Conservation (phyloP, 2,797 vertebrate genomes). For the Gila robusta region DNA sequence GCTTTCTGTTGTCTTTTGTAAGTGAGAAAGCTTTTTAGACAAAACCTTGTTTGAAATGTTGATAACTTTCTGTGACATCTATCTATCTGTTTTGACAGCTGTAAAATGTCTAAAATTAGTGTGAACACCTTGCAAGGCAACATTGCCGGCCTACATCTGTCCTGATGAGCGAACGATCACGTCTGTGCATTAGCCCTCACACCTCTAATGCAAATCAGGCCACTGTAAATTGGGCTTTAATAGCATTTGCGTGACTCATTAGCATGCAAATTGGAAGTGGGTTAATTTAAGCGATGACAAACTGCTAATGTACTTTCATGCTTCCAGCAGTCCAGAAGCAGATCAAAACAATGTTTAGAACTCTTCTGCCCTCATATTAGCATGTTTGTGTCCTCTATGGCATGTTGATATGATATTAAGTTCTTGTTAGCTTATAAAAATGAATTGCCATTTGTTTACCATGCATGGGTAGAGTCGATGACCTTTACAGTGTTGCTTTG, state of each 20-base stretch:
- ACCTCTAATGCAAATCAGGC: constrained; percentile 40
- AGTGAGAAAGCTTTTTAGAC: background rate
- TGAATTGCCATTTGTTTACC: background rate
- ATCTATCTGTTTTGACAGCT: no score
- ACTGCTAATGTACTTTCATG: constrained; percentile 35
- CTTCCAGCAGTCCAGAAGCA: constrained; percentile 5
- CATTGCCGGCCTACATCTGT: background rate
- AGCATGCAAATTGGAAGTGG: constrained; percentile 50
- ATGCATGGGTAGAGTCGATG: background rate
- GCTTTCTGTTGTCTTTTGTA: constrained; percentile 10
- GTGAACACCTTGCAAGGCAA: background rate
- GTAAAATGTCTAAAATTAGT: background rate
- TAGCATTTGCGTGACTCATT: constrained; percentile 56
- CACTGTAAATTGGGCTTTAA: constrained; percentile 54
- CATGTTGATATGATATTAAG: background rate
- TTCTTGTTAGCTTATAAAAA: constrained; percentile 15
- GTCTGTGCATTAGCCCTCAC: constrained; percentile 2
- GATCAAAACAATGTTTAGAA: constrained; percentile 15
- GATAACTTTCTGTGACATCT: no score
- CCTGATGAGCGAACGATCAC: background rate
- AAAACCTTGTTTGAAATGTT: background rate
- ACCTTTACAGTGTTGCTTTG: background rate
- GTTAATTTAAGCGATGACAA: constrained; percentile 38
- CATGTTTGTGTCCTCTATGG: background rate
- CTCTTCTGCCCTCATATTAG: background rate